Evolutionary conservation across 2,888 invertebrate genomes (phyloP), one percentile per base, ranked within the genome.

Genomic region (Lydus trimaculatus): DNA sequence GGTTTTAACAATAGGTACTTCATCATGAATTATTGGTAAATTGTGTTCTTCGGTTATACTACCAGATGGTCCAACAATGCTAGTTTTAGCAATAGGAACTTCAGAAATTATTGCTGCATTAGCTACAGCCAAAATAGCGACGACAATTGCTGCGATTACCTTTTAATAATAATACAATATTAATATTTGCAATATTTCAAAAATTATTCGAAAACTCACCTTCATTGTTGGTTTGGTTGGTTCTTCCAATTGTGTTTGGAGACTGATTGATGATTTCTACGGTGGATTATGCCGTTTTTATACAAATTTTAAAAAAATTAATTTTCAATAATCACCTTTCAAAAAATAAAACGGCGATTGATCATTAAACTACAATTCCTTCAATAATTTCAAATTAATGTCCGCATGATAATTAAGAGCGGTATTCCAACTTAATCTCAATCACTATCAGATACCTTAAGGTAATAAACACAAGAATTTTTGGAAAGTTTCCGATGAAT

Each of bases 11-110:
- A 56, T 0, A 25, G 56, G 56, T 0, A 25, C 0, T 13, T 9
- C 23, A 15, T 56, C 56, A 0, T 56, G 25, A 25, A 56, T 13
- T 2, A 48, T 1, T 0, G 56, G 56, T 4, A 56, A 56, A 6
- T 20, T 23, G 25, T 25, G 56, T 20, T 56, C 56, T 56, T 56
- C 23, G 13, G 25, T 56, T 56, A 56, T 56, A 56, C 23, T 56
- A 15, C 56, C 56, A 56, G 56, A 56, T 56, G 56, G 56, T 23
- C 56, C 56, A 15, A 56, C 13, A 25, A 56, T 56, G 56, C 56
- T 56, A 25, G 56, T 56, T 56, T 15, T 56, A 56, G 25, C 56
- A 25, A 56, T 23, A 6, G 56, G 56, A 20, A 56, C 13, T 48
- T 48, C 20, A 9, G 48, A 8, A 9, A 48, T 48, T n/a, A 48